A percentile compares a stretch with the other conserved stretches of the same genome.
Evolutionary conservation across 2,888 invertebrate genomes (phyloP).

Genomic region (Oithona nana): DNA sequence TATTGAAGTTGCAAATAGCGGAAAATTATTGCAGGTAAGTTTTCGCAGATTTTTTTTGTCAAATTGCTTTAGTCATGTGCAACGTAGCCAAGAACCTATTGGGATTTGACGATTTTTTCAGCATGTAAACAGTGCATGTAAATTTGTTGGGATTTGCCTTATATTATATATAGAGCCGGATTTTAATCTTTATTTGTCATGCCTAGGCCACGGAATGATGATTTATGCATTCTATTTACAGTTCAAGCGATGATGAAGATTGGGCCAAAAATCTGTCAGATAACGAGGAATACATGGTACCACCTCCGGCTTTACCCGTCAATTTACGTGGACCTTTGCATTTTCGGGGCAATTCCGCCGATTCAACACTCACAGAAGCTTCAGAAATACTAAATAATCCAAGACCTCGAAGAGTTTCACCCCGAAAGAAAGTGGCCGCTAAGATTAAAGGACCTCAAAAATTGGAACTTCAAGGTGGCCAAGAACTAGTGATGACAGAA

Average conservation of each 20-base stretch:
- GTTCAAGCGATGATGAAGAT: not conserved
- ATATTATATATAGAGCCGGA: too few relatives aligned
- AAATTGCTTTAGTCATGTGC: too few relatives aligned
- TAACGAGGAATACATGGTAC: not conserved
- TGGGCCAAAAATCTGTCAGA: not conserved
- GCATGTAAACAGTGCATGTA: too few relatives aligned
- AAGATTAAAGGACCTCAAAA: not conserved
- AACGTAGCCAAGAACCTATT: too few relatives aligned
- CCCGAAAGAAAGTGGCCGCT: not conserved
- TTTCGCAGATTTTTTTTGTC: too few relatives aligned
- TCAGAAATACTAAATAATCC: not conserved
- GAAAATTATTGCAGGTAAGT: conserved; percentile 49
- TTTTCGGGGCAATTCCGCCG: not conserved
- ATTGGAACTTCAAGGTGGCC: not conserved
- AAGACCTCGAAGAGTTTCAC: not conserved
- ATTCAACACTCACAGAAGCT: not conserved
- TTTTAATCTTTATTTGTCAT: too few relatives aligned
- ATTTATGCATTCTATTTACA: too few relatives aligned
- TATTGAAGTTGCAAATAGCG: conserved; percentile 65
- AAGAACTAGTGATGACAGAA: conserved; percentile 22
- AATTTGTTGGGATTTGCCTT: too few relatives aligned
- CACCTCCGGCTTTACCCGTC: not conserved
- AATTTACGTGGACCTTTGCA: not conserved
- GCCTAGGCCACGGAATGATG: too few relatives aligned
- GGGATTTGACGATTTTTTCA: too few relatives aligned